Conservation (phyloP, 2,113 vertebrate genomes). For the Cnemophilus loriae region DNA sequence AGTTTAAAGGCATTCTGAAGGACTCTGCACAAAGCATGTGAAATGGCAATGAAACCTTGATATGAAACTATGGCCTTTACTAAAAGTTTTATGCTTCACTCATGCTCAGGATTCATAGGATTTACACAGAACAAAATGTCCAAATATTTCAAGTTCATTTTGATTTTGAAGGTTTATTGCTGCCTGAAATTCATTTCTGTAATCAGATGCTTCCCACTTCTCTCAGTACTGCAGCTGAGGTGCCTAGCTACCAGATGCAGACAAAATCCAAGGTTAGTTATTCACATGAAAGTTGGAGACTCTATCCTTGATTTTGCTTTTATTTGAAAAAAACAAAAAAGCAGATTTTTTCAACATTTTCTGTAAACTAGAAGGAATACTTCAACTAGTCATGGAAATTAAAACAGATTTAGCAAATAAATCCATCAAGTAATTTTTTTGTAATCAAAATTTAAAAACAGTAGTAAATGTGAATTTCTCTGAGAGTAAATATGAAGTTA, state of each 20-base stretch:
- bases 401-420: background rate
- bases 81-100: background rate
- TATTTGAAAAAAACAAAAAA: background rate
- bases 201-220: background rate
- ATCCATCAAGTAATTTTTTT: background rate
- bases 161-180: background rate
- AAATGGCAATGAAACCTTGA: background rate
- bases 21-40: background rate
- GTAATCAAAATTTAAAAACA: background rate
- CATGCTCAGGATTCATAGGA: background rate
- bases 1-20: slow-evolving; percentile 2
- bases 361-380: background rate
- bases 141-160: background rate
- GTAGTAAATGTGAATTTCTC: background rate
- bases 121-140: background rate
- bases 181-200: background rate
- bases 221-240: background rate
- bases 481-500: background rate
- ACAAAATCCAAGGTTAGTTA: background rate
- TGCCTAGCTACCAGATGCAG: background rate
- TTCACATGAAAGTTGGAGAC: background rate
- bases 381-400: background rate
- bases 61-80: background rate
- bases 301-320: background rate
- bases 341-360: background rate